phyloP scores from a whole-genome alignment of 2,797 vertebrate genomes.

The Malacoraja senta region DNA sequence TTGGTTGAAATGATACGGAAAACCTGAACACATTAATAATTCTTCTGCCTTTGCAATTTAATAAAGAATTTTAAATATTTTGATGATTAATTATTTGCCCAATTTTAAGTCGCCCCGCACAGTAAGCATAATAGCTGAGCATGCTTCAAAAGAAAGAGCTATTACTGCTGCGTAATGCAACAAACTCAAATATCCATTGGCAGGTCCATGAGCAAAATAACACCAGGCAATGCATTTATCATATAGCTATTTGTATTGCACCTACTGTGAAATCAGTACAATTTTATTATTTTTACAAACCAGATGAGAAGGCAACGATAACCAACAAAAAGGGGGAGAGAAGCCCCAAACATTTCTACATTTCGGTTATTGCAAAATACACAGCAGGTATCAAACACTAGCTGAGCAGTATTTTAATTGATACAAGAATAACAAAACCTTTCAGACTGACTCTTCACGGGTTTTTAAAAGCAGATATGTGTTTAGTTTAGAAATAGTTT shows the following conservation, averaged over 20 bases:
- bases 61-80: conserved; percentile 36
- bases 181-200: not conserved
- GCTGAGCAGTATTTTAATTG: not conserved
- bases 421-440: not conserved
- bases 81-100: conserved; percentile 34
- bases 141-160: not conserved
- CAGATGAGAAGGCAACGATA: not conserved
- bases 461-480: not conserved
- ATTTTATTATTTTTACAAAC: conserved; percentile 3
- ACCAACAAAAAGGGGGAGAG: not conserved
- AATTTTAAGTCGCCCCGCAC: conserved; percentile 18
- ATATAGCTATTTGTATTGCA: not conserved
- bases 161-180: not conserved
- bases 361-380: not conserved
- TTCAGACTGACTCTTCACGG: not conserved
- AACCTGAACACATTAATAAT: conserved; percentile 36
- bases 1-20: conserved; percentile 35
- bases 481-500: too few species aligned
- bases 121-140: not conserved
- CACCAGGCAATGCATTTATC: not conserved
- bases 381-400: not conserved
- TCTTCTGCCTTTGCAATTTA: conserved; percentile 27
- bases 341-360: not conserved
- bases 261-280: not conserved
- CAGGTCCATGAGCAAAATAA: not conserved